A percentile compares a stretch with the other conserved stretches of the same genome.
Evolutionary conservation across 2,113 vertebrate species (phyloP).

Genomic region (Ochotona princeps): DNA sequence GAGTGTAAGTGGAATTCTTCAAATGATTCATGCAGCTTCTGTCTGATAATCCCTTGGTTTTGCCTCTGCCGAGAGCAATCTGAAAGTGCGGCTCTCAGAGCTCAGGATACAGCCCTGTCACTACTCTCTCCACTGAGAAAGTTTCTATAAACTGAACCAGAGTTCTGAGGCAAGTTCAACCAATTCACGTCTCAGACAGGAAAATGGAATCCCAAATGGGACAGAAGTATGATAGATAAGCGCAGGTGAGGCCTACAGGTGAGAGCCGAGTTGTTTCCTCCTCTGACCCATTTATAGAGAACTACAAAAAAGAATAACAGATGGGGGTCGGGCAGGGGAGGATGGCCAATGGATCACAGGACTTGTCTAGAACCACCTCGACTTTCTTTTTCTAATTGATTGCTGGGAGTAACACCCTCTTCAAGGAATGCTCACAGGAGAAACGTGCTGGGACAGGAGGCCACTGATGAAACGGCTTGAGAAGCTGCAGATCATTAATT

Average conservation of each 20-base stretch:
- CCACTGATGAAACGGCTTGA: constrained; percentile 77
- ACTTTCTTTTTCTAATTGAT: constrained; percentile 79
- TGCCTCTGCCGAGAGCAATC: constrained; percentile 28
- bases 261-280: constrained; percentile 47
- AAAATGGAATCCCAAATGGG: constrained; percentile 69
- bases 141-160: constrained; percentile 63
- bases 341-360: constrained; percentile 73
- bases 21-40: constrained; percentile 19
- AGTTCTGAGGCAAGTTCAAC: constrained; percentile 75
- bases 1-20: constrained; percentile 54
- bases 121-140: constrained; percentile 49
- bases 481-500: constrained; percentile 79
- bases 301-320: constrained; percentile 62
- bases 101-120: constrained; percentile 64
- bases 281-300: constrained; percentile 66
- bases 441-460: constrained; percentile 73
- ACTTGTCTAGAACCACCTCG: constrained; percentile 62
- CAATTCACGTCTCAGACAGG: constrained; percentile 63
- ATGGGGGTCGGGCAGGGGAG: not conserved
- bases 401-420: constrained; percentile 67
- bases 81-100: constrained; percentile 23
- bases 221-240: constrained; percentile 59
- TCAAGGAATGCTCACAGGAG: constrained; percentile 67
- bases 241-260: constrained; percentile 27
- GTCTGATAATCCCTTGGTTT: constrained; percentile 47